Conservation (phyloP, 1,140 invertebrate genomes). For the Drosophila funebris region DNA sequence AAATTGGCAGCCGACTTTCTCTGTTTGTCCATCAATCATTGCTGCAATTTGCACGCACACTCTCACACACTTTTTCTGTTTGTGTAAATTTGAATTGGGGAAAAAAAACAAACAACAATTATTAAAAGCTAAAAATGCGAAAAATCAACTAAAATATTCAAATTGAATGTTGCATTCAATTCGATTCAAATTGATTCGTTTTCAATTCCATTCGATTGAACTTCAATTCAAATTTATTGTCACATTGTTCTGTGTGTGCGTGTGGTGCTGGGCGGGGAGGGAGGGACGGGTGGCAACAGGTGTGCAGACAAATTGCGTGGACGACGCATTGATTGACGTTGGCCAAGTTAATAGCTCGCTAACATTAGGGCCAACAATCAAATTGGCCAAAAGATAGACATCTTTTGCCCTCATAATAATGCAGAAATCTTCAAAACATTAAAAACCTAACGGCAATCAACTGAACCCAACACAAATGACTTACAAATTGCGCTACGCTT, state of each 20-base stretch:
- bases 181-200: conserved; percentile 7
- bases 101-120: conserved; percentile 37
- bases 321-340: background rate
- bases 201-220: conserved; percentile 16
- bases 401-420: conserved; percentile 6
- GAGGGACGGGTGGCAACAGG: conserved; percentile 1
- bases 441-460: conserved; percentile 5
- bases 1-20: conserved; percentile 25
- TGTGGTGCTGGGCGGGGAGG: no score
- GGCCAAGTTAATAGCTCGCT: background rate
- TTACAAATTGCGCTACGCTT: conserved; percentile 22
- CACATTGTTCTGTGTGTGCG: background rate
- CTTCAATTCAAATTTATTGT: conserved; percentile 20
- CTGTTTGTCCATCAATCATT: conserved; percentile 46
- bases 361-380: background rate
- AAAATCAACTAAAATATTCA: conserved; percentile 5
- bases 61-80: background rate
- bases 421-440: conserved; percentile 25
- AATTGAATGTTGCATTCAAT: conserved; percentile 6
- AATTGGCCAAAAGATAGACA: conserved; percentile 10
- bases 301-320: conserved; percentile 1
- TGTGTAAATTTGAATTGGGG: conserved; percentile 19
- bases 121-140: conserved; percentile 19
- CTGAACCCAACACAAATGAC: conserved; percentile 10
- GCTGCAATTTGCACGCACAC: conserved; percentile 18